Percentiles rank a stretch among this genome's conserved stretches.
Conservation (phyloP, 2,797 vertebrate species). For the Lacerta viridis region DNA sequence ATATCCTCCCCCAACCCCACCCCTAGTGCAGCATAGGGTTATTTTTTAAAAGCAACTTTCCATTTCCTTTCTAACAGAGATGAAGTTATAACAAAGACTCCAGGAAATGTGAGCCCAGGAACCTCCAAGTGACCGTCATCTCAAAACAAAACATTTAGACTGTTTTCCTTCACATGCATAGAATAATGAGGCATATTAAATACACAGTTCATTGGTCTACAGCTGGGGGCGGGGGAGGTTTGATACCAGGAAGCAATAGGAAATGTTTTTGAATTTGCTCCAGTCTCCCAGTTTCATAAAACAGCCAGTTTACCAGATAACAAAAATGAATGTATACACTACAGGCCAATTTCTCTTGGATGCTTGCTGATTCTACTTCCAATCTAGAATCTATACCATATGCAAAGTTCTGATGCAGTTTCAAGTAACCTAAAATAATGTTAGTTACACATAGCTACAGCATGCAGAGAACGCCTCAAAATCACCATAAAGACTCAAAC, state of each 20-base stretch:
- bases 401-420: neutral
- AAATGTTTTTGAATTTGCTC: neutral
- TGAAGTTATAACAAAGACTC: conserved; percentile 29
- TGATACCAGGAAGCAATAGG: neutral
- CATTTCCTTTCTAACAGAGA: conserved; percentile 50
- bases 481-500: fast-evolving
- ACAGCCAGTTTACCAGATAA: neutral
- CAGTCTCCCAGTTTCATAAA: neutral
- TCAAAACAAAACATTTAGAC: neutral
- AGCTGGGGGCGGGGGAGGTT: too few species aligned
- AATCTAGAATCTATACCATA: neutral
- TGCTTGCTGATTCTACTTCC: neutral
- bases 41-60: conserved; percentile 28
- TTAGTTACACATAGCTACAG: neutral
- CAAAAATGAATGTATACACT: neutral
- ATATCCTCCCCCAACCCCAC: conserved; percentile 13
- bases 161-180: neutral
- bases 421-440: neutral
- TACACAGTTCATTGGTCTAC: neutral
- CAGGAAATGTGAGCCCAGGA: neutral
- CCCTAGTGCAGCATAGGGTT: neutral
- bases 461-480: neutral
- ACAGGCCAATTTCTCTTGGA: neutral
- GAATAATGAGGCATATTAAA: neutral
- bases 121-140: conserved; percentile 20